Conservation (phyloP, 2,888 invertebrate genomes). For the Drosophila meridionalis region DNA sequence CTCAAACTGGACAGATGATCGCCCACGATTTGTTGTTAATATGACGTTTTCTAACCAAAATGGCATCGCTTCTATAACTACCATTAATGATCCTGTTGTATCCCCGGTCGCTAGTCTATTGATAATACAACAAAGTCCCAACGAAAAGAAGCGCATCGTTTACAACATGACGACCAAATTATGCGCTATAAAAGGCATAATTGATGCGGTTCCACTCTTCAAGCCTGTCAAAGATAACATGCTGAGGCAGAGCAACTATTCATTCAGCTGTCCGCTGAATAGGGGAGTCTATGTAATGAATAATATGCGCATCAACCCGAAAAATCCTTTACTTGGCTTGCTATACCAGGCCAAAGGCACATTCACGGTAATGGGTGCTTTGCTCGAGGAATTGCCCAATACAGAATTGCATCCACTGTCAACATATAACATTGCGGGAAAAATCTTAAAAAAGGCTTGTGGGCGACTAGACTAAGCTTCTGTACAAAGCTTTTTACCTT, state of each 20-base stretch:
- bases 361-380: conserved; percentile 57
- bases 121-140: conserved; percentile 42
- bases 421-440: conserved; percentile 57
- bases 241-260: conserved; percentile 66
- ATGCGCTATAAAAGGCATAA: conserved; percentile 51
- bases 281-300: conserved; percentile 68
- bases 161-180: conserved; percentile 70
- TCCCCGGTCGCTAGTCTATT: conserved; percentile 54
- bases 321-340: conserved; percentile 54
- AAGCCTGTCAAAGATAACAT: conserved; percentile 60
- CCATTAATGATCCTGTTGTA: conserved; percentile 55
- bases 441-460: conserved; percentile 58
- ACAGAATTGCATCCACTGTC: conserved; percentile 41
- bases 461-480: conserved; percentile 43
- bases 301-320: conserved; percentile 67
- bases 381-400: conserved; percentile 56
- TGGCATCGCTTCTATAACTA: conserved; percentile 64
- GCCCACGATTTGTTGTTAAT: conserved; percentile 65
- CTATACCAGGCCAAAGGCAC: conserved; percentile 56
- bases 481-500: neutral
- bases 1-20: conserved; percentile 70
- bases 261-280: conserved; percentile 69
- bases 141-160: conserved; percentile 48
- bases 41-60: conserved; percentile 69
- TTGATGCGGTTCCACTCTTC: conserved; percentile 70